phyloP scores from a whole-genome alignment of 2,113 vertebrate genomes.

The Oncorhynchus clarkii region DNA sequence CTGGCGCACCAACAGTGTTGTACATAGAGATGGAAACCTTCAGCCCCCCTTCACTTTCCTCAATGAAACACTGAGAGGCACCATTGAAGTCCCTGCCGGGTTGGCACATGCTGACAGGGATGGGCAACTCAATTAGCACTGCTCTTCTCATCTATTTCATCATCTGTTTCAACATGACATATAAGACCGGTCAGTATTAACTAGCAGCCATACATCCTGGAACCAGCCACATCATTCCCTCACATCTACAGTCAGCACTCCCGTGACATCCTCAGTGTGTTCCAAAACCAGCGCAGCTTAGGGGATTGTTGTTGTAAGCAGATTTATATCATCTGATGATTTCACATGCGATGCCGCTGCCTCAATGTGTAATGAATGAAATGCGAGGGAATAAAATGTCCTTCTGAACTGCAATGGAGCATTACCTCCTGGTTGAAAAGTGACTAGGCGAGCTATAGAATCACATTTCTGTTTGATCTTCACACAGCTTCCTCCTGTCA shows the following conservation, averaged over 20 bases:
- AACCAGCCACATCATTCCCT: background rate
- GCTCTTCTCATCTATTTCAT: conserved; percentile 7
- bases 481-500: background rate
- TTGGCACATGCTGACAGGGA: conserved; percentile 29
- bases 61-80: conserved; percentile 24
- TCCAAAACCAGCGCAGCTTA: background rate
- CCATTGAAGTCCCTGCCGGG: conserved; percentile 29
- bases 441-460: no score
- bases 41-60: conserved; percentile 27
- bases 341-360: background rate
- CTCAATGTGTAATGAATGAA: conserved; percentile 15
- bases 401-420: no score
- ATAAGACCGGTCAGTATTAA: background rate
- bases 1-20: conserved; percentile 20
- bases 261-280: background rate
- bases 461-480: background rate
- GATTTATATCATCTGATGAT: conserved; percentile 20
- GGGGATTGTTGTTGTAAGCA: background rate
- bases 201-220: background rate
- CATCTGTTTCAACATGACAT: background rate
- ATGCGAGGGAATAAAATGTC: background rate
- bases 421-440: no score
- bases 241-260: no score
- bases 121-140: background rate
- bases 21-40: conserved; percentile 23